These are phyloP conservation scores for Metallyticus violacea DNA, from an alignment of 2,888 invertebrate species.

Conservation along the genomic window DNA sequence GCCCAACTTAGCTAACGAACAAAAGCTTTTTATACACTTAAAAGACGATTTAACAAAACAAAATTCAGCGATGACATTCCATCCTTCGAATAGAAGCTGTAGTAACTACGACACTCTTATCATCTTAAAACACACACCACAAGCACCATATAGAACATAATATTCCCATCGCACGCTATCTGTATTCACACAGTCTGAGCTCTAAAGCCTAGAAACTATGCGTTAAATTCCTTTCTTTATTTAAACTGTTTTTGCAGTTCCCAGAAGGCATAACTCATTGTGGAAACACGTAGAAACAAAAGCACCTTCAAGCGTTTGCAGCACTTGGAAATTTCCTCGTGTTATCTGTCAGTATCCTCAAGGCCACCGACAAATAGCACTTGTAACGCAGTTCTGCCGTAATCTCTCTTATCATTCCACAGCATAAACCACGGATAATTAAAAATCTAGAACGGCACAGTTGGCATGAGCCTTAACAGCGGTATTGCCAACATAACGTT, in stretches of 20 bases:
- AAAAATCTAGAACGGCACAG: not conserved
- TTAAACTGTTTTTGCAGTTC: not conserved
- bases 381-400: not conserved
- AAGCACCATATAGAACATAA: no score
- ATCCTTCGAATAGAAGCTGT: no score
- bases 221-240: not conserved
- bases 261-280: not conserved
- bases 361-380: not conserved
- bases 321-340: not conserved
- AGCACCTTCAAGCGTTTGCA: not conserved
- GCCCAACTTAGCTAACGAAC: not conserved
- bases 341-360: not conserved
- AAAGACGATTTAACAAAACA: not conserved
- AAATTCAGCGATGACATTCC: no score
- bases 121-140: no score
- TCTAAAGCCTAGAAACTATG: not conserved
- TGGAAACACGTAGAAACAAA: not conserved
- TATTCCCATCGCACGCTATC: not conserved
- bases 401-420: not conserved
- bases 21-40: not conserved
- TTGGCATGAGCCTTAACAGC: not conserved
- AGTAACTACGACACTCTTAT: not conserved
- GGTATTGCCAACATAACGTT: not conserved
- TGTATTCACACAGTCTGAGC: no score
- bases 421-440: not conserved